These are phyloP conservation scores for Manacus vitellinus DNA, from an alignment of 2,113 vertebrate genomes.

Conservation along the genomic window DNA sequence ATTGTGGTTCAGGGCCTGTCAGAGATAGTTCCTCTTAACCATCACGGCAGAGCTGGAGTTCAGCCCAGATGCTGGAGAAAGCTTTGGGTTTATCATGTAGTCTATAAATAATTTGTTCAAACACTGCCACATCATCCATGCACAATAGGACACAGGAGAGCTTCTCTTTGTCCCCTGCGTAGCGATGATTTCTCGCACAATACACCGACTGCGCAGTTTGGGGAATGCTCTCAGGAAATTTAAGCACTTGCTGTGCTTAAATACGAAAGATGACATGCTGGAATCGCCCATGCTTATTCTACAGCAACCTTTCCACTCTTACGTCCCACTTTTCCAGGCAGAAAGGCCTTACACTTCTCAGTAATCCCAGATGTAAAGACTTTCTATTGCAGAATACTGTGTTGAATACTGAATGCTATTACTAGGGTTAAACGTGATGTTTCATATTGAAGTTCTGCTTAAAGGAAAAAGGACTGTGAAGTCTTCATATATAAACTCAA, in stretches of 20 bases:
- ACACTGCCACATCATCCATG: not conserved
- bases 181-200: not conserved
- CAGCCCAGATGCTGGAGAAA: not conserved
- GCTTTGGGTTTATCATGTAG: not conserved
- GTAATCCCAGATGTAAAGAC: not conserved
- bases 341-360: not conserved
- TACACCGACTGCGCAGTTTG: accelerated
- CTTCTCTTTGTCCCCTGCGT: not conserved
- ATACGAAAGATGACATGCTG: not conserved
- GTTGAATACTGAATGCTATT: not conserved
- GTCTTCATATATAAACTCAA: not conserved
- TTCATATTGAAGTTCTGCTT: not conserved
- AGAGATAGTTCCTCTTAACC: not conserved
- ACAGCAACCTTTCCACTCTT: not conserved
- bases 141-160: not conserved
- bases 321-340: not conserved
- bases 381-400: not conserved
- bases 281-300: not conserved
- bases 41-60: not conserved
- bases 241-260: not conserved
- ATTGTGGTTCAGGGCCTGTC: not conserved
- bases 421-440: not conserved
- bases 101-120: constrained; percentile 12
- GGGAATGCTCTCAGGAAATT: not conserved
- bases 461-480: not conserved